Base-by-base conservation (phyloP, 2,113 vertebrate genomes). In the Chloroceryle aenea region DNA sequence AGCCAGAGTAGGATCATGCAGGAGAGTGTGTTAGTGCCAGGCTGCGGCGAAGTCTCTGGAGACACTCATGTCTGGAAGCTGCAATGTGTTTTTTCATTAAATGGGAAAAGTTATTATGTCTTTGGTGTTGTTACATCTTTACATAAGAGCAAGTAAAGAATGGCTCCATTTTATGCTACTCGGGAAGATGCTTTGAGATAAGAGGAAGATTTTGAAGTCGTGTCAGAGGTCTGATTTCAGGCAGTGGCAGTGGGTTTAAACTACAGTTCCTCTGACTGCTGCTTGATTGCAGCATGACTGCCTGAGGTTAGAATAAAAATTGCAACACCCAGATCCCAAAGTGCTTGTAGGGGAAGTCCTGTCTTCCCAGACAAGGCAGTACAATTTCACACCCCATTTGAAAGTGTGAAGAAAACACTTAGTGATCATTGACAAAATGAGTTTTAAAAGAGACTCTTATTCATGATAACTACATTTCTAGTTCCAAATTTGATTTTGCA, bases 171-270 rank as follows among this genome's bases (percentile, higher is more conserved):
- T 81, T 77, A 30, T 81, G 69, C 68, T 45, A 2, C 47, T 73
- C 0, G 0, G 15, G 69, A 63, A 42, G 43, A 10, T 63, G 47
- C 66, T 78, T 52, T 23, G 74, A 25, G 66, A 14, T 74, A 40
- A 43, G 23, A 3, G 8, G 81, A 32, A 67, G 74, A 5, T 87
- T 34, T 11, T 22, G 43, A 79, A 45, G 47, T 48, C 23, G 0
- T 12, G 17, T 19, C 74, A 68, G 48, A 26, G 40, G 43, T 66
- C 55, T 67, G 40, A 3, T 50, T 50, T 6, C 6, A 7, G 56
- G 34, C 42, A 32, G 0, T 3, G 56, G 34, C 42, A 32, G 0
- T 3, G 42, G 18, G 36, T 47, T 36, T 38, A 2, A 47, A 42
- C 55, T 7, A 7, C 23, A 32, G 42, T 40, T 43, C n/a, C 53